Conservation (phyloP, 1,140 invertebrate species). For the Aphelenchoides avenae region DNA sequence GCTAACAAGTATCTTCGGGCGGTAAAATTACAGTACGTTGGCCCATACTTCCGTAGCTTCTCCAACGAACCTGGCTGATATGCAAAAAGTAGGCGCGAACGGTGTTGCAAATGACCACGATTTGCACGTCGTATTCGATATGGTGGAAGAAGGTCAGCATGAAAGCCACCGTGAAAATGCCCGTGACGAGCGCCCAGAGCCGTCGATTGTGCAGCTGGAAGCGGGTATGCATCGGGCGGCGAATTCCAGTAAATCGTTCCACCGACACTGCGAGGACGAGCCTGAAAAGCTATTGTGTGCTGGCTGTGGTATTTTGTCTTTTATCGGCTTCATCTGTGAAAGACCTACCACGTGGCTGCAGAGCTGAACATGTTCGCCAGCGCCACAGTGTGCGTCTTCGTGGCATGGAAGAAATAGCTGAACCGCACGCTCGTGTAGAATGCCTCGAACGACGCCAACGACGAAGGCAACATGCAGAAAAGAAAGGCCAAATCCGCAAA, state of each 20-base stretch:
- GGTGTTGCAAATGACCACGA: slow-evolving; percentile 25
- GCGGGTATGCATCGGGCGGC: slow-evolving; percentile 48
- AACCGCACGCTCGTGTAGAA: slow-evolving; percentile 43
- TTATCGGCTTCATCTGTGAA: slow-evolving; percentile 6
- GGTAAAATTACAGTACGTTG: too few species aligned
- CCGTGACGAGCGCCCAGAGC: slow-evolving; percentile 30
- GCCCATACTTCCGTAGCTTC: too few species aligned
- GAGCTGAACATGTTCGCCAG: slow-evolving; percentile 49
- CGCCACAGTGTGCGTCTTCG: slow-evolving; percentile 45
- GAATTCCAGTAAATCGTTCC: slow-evolving; percentile 48
- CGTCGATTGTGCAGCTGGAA: slow-evolving; percentile 34
- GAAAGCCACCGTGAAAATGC: slow-evolving; percentile 35
- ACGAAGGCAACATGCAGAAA: slow-evolving; percentile 45
- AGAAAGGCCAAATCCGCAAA: slow-evolving; percentile 50
- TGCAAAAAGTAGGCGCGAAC: slow-evolving; percentile 27
- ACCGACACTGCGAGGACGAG: slow-evolving; percentile 50
- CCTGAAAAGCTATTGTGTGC: slow-evolving; percentile 30
- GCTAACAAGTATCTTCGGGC: too few species aligned
- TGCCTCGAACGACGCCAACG: slow-evolving; percentile 43
- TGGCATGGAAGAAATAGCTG: slow-evolving; percentile 18
- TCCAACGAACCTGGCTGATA: slow-evolving; percentile 33
- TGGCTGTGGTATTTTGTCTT: slow-evolving; percentile 10
- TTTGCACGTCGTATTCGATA: slow-evolving; percentile 40
- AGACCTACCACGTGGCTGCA: slow-evolving; percentile 46
- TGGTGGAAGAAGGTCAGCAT: slow-evolving; percentile 46